phyloP scores from a whole-genome alignment of 2,797 vertebrate genomes.

The Sebastes paucispinis region DNA sequence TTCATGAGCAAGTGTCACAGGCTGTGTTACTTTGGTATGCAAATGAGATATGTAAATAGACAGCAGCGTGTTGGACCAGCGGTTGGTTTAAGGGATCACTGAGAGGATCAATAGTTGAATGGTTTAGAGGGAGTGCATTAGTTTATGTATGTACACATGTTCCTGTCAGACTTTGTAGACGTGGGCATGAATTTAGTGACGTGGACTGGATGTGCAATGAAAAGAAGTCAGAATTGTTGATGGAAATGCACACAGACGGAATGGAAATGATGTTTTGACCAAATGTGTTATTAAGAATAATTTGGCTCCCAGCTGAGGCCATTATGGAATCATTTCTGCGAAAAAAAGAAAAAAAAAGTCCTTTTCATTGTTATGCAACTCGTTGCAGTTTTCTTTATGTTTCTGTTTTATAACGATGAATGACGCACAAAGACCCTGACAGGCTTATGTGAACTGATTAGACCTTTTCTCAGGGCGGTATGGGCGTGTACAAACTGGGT shows the following conservation, averaged over 20 bases:
- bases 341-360: not conserved
- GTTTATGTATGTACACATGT: conserved; percentile 60
- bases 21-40: conserved; percentile 70
- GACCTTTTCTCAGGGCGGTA: not conserved
- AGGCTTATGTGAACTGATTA: not conserved
- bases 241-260: not conserved
- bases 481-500: not conserved
- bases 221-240: not conserved
- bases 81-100: conserved; percentile 54
- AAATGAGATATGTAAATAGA: conserved; percentile 66
- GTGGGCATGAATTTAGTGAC: not conserved
- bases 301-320: not conserved
- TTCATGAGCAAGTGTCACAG: conserved; percentile 58
- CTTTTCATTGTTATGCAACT: not conserved
- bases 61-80: conserved; percentile 44
- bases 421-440: not conserved
- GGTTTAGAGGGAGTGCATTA: conserved; percentile 29
- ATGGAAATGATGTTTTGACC: not conserved
- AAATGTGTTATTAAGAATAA: conserved; percentile 12
- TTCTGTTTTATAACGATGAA: not conserved
- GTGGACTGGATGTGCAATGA: not conserved
- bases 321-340: not conserved
- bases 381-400: not conserved
- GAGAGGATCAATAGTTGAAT: conserved; percentile 63
- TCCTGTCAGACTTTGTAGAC: conserved; percentile 27